Base-by-base conservation (phyloP, 2,113 vertebrate species). In the Phalacrocorax brasilianus region DNA sequence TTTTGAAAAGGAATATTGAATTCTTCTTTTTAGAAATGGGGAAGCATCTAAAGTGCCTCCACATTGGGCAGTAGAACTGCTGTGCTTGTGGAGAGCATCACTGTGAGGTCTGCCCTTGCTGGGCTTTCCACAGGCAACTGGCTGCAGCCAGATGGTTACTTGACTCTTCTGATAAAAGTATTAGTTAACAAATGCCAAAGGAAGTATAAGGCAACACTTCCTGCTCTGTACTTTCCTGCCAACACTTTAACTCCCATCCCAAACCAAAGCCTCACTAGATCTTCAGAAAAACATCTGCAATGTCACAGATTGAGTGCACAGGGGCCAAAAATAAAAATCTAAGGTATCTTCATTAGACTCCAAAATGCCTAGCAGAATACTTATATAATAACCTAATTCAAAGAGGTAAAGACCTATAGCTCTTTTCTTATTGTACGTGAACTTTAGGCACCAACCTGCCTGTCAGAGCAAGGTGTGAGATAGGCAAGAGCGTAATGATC, bases 61-160 rank as follows among this genome's bases (percentile, higher is more conserved):
- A 10, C 8, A 40, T 0, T 0, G 5, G 11, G 26, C 55, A 35
- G 12, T 0, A 23, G 71, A 62, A 47, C 38, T 49, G 32, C 5
- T 7, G 14, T 42, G 11, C 8, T 42, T 6, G 56, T 1, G 1
- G 42, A 59, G 14, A 28, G 26, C 2, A 30, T 32, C 6, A 11
- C 58, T 32, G 26, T 22, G 18, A 72, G 33, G 9, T 21, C 8
- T 7, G 2, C 9, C 9, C 32, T 61, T 80, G 67, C 27, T 53
- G 24, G 59, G 7, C 50, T 67, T 44, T 53, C 55, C 33, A 22
- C 9, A 45, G 44, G 17, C 22, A 73, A 27, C 21, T 1, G 6
- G 30, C n/a, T 74, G 77, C 47, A 63, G 18, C 7, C 44, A 75
- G 32, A 30, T 3, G 3, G 24, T 72, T 66, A 45, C 8, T 38